These are phyloP conservation scores for Digitonthophagus gazella DNA, from an alignment of 2,888 invertebrate genomes.

Conservation along the genomic window DNA sequence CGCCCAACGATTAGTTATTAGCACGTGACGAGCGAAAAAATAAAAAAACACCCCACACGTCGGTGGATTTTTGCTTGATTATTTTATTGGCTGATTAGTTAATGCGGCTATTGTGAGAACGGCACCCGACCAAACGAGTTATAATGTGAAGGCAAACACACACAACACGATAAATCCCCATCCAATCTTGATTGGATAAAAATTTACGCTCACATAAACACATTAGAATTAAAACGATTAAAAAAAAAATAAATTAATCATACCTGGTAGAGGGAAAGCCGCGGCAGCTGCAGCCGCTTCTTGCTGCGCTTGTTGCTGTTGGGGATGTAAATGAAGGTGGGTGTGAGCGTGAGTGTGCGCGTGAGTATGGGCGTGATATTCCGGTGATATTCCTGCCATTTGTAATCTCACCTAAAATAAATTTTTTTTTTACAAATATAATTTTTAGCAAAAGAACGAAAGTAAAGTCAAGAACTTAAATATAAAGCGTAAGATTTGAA, in stretches of 20 bases:
- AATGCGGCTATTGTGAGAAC: too few relatives aligned
- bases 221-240: not conserved
- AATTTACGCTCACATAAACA: too few relatives aligned
- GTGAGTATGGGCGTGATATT: slow-evolving; percentile 91
- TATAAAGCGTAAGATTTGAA: not conserved
- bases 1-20: too few relatives aligned
- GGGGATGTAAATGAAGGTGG: slow-evolving; percentile 80
- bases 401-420: slow-evolving; percentile 66
- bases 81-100: too few relatives aligned
- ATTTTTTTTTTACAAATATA: slow-evolving; percentile 7
- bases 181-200: too few relatives aligned
- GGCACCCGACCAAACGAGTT: too few relatives aligned
- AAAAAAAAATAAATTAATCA: not conserved
- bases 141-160: not conserved
- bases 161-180: slow-evolving; percentile 1
- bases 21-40: too few relatives aligned
- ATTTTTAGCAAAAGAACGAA: too few relatives aligned
- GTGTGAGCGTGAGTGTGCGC: slow-evolving; percentile 91
- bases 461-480: not conserved
- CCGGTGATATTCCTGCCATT: slow-evolving; percentile 87
- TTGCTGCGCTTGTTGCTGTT: slow-evolving; percentile 76
- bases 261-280: slow-evolving; percentile 61
- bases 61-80: too few relatives aligned
- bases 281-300: slow-evolving; percentile 57
- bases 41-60: too few relatives aligned